phyloP scores from a whole-genome alignment of 2,797 vertebrate genomes.

The Pseudotriccus pelzelni region DNA sequence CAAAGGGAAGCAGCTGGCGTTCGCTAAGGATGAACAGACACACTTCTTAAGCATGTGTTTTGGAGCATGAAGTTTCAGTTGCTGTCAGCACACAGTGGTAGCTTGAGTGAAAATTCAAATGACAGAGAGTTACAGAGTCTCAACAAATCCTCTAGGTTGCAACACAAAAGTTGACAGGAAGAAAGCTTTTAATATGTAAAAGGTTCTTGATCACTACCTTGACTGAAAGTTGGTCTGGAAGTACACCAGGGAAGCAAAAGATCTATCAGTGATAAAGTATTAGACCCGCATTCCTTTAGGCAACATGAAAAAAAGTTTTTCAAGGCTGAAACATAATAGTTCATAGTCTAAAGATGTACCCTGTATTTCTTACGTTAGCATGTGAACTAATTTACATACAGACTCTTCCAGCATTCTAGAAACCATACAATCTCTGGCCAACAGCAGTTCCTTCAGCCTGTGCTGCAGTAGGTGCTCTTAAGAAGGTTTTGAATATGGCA shows the following conservation, averaged over 20 bases:
- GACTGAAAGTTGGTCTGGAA: neutral
- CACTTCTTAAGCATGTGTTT: neutral
- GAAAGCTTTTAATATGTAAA: neutral
- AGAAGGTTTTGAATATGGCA: neutral
- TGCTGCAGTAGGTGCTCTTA: neutral
- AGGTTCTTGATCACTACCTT: neutral
- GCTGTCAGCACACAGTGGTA: neutral
- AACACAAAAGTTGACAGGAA: neutral
- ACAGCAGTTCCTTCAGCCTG: neutral
- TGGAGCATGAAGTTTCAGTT: neutral
- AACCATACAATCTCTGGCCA: neutral
- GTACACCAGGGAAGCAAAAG: neutral
- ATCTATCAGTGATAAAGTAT: fast-evolving
- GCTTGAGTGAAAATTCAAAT: neutral
- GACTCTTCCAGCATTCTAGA: neutral
- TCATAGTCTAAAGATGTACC: neutral
- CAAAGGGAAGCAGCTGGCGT: neutral
- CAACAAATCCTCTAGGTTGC: neutral
- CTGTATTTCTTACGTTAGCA: neutral
- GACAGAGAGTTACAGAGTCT: neutral
- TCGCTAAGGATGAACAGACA: neutral
- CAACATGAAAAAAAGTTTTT: neutral
- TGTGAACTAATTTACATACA: neutral
- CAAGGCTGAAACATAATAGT: neutral
- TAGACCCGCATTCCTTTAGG: neutral